phyloP scores from a whole-genome alignment of 2,113 vertebrate genomes.

The Dromiciops gliroides region DNA sequence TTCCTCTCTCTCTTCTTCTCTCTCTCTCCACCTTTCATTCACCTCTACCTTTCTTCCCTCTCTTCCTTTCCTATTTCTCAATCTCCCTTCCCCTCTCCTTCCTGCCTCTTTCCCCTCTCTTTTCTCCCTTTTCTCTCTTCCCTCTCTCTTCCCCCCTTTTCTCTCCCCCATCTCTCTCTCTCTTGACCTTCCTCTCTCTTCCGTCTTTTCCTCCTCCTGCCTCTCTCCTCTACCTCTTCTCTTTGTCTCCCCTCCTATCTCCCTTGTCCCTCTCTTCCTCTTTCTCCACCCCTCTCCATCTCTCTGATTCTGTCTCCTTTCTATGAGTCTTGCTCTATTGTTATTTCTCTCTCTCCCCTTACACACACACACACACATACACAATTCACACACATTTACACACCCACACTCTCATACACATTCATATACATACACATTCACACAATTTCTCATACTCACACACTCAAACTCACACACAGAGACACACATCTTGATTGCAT shows the following conservation, averaged over 20 bases:
- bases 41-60: neutral
- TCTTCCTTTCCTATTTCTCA: neutral
- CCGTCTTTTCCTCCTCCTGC: neutral
- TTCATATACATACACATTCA: no score
- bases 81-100: neutral
- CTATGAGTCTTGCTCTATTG: neutral
- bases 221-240: neutral
- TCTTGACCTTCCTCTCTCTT: neutral
- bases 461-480: no score
- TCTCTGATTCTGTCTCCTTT: neutral
- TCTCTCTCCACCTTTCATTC: neutral
- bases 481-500: neutral
- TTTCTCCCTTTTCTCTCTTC: neutral
- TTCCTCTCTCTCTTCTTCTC: neutral
- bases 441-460: no score
- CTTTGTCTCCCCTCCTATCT: no score
- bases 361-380: neutral
- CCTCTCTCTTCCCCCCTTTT: neutral
- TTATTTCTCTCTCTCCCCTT: neutral
- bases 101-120: neutral
- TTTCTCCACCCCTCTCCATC: no score
- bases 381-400: neutral
- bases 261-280: neutral
- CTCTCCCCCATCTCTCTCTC: neutral
- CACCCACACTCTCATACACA: neutral